phyloP scores from a whole-genome alignment of 2,113 vertebrate species.

The Meleagris gallopavo region DNA sequence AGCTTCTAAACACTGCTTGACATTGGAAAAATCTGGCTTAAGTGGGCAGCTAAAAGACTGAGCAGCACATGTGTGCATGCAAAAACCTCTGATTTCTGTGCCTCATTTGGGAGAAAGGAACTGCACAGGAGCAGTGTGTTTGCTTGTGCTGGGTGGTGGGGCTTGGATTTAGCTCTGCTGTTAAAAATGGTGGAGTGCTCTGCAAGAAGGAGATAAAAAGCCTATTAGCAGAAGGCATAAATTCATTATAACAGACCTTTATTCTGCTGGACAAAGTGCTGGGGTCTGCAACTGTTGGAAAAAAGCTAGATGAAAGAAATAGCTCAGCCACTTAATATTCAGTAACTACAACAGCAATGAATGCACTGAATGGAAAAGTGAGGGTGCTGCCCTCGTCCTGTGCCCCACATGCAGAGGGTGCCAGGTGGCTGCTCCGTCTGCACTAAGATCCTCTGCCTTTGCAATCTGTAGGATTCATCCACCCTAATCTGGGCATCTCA shows the following conservation, averaged over 20 bases:
- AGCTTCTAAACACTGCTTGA: neutral
- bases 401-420: accelerated
- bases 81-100: neutral
- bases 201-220: neutral
- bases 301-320: neutral
- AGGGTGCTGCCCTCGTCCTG: neutral
- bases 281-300: neutral
- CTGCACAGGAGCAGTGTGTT: neutral
- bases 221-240: neutral
- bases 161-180: neutral
- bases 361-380: neutral
- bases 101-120: neutral
- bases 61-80: accelerated
- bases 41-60: neutral
- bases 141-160: neutral
- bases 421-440: neutral
- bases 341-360: neutral
- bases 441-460: neutral
- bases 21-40: neutral
- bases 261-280: neutral
- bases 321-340: neutral
- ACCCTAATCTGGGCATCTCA: neutral
- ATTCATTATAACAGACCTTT: neutral
- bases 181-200: neutral
- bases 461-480: neutral